Percentiles rank a stretch among this genome's conserved stretches.
These are phyloP conservation scores for Brachionus rubens DNA, from an alignment of 1,140 invertebrate species.

Conservation along the genomic window DNA sequence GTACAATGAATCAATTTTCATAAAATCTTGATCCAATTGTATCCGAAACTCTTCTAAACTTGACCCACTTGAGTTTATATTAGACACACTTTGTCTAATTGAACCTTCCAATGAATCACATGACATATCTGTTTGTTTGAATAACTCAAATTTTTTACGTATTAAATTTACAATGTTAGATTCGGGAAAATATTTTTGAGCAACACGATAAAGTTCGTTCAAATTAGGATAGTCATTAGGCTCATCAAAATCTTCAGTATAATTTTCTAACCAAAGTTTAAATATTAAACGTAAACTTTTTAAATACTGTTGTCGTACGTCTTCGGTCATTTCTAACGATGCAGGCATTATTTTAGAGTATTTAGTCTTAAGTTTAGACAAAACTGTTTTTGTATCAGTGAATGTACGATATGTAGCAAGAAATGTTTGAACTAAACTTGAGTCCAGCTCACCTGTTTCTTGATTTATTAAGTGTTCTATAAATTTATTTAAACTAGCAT, in stretches of 20 bases:
- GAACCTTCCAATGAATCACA: slow-evolving; percentile 40
- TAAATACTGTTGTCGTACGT: slow-evolving; percentile 49
- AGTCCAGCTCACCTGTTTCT: slow-evolving; percentile 90
- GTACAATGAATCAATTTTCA: slow-evolving; percentile 73
- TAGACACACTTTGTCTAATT: background rate
- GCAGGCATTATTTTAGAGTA: slow-evolving; percentile 12
- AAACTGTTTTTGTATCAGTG: slow-evolving; percentile 73
- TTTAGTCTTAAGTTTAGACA: slow-evolving; percentile 59
- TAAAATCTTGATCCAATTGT: slow-evolving; percentile 62
- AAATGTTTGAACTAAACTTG: slow-evolving; percentile 95
- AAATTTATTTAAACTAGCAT: slow-evolving; percentile 85
- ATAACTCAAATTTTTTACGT: slow-evolving; percentile 69
- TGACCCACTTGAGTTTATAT: background rate
- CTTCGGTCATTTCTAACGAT: slow-evolving; percentile 52
- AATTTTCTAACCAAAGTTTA: slow-evolving; percentile 93
- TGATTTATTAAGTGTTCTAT: slow-evolving; percentile 81
- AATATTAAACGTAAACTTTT: slow-evolving; percentile 66
- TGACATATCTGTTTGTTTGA: slow-evolving; percentile 53
- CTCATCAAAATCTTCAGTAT: slow-evolving; percentile 89
- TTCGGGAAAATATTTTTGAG: slow-evolving; percentile 70
- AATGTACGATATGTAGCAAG: slow-evolving; percentile 88
- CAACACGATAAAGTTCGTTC: slow-evolving; percentile 76
- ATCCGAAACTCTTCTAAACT: background rate
- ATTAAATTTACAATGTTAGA: slow-evolving; percentile 59
- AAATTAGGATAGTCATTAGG: slow-evolving; percentile 75